phyloP scores from a whole-genome alignment of 1,140 invertebrate species.

The Sminthurinus signatus region DNA sequence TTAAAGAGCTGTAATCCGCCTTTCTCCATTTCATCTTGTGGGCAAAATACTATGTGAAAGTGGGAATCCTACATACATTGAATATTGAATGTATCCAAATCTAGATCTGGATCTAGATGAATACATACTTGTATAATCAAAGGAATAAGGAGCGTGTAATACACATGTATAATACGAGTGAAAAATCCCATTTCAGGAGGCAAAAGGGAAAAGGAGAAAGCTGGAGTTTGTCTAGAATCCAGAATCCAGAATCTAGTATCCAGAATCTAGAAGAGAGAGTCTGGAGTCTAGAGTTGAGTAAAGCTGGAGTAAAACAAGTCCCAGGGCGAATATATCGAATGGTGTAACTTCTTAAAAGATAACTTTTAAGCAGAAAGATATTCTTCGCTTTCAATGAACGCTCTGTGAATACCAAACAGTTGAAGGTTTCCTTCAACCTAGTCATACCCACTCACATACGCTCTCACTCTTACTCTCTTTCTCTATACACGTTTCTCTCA shows the following conservation, averaged over 20 bases:
- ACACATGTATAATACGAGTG: neutral
- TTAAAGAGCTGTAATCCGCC: neutral
- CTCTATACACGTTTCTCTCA: too few relatives aligned
- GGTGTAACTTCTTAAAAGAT: slow-evolving; percentile 17
- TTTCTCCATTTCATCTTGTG: neutral
- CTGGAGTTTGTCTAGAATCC: too few relatives aligned
- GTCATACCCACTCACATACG: neutral
- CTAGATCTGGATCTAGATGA: neutral
- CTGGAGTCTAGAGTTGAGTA: too few relatives aligned
- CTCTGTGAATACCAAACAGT: slow-evolving; percentile 10
- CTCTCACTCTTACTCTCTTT: neutral
- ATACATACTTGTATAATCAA: neutral
- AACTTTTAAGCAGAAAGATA: slow-evolving; percentile 19
- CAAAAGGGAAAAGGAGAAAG: neutral
- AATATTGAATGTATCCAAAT: neutral
- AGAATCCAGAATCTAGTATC: too few relatives aligned
- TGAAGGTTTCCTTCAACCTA: neutral
- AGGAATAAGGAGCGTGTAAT: neutral
- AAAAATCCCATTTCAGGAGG: neutral
- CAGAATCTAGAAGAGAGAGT: too few relatives aligned
- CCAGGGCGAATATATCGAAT: slow-evolving; percentile 13
- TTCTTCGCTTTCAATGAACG: slow-evolving; percentile 11
- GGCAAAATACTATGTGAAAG: neutral
- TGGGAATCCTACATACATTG: neutral
- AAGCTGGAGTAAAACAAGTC: neutral